phyloP scores from a whole-genome alignment of 2,797 vertebrate species.

The Anguilla anguilla region DNA sequence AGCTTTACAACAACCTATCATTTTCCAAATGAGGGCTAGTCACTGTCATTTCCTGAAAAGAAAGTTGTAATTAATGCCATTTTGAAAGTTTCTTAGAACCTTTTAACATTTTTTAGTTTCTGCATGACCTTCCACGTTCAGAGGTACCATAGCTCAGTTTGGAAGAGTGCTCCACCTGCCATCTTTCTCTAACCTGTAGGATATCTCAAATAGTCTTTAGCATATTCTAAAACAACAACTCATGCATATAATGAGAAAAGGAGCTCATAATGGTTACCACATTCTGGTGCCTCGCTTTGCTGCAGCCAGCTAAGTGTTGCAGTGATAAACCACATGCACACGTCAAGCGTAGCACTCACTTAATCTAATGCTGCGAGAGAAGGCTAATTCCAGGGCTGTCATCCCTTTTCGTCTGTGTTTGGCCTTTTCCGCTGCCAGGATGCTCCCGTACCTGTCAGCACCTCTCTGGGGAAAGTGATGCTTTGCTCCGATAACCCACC shows the following conservation, averaged over 20 bases:
- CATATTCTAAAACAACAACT: constrained; percentile 40
- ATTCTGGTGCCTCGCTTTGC: constrained; percentile 54
- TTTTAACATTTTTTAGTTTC: background rate
- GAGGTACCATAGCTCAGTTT: constrained; percentile 50
- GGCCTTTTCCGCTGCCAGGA: constrained; percentile 38
- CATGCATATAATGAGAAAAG: constrained; percentile 42
- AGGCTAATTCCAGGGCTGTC: constrained; percentile 56
- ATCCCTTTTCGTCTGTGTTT: constrained; percentile 48
- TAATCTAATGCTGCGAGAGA: constrained; percentile 58
- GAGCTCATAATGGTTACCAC: constrained; percentile 62
- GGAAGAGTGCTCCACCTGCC: constrained; percentile 51
- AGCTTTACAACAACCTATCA: background rate
- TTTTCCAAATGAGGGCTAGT: background rate
- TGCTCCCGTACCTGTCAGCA: constrained; percentile 54
- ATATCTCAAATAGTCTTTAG: constrained; percentile 32
- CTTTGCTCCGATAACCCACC: background rate
- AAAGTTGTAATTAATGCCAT: constrained; percentile 3
- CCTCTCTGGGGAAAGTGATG: constrained; percentile 27
- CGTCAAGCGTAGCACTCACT: constrained; percentile 49
- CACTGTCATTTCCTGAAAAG: background rate
- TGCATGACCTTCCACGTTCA: background rate
- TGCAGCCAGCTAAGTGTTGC: constrained; percentile 57
- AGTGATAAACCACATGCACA: constrained; percentile 55
- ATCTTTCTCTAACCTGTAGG: constrained; percentile 49
- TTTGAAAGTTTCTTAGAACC: background rate